Percentiles rank a stretch among this genome's conserved stretches.
phyloP scores from a whole-genome alignment of 2,113 vertebrate genomes.

The Myocastor coypus region DNA sequence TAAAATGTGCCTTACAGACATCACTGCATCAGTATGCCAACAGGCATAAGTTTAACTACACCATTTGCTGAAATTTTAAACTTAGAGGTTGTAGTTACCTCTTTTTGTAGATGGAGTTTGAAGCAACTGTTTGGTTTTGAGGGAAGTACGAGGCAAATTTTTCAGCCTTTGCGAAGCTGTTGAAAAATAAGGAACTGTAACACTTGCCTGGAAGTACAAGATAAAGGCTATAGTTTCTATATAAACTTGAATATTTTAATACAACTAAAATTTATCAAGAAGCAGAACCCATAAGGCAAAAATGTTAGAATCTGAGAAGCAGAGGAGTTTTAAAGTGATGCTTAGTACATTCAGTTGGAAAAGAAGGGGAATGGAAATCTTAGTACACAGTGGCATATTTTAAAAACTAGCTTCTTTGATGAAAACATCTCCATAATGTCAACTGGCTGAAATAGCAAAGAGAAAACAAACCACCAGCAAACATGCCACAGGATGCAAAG shows the following conservation, averaged over 20 bases:
- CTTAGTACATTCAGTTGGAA: constrained; percentile 82
- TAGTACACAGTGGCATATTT: constrained; percentile 76
- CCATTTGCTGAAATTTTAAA: constrained; percentile 80
- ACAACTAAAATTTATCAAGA: constrained; percentile 71
- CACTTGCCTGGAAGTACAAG: constrained; percentile 86
- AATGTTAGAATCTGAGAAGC: constrained; percentile 79
- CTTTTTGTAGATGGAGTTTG: constrained; percentile 94
- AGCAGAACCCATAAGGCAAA: constrained; percentile 65
- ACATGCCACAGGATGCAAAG: constrained; percentile 87
- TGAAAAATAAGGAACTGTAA: constrained; percentile 94
- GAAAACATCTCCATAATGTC: constrained; percentile 79
- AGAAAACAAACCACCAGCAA: constrained; percentile 86
- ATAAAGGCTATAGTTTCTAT: constrained; percentile 79
- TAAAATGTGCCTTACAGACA: constrained; percentile 49
- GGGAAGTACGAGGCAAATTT: constrained; percentile 93
- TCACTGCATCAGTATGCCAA: constrained; percentile 49
- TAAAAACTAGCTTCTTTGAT: constrained; percentile 79
- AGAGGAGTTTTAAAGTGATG: constrained; percentile 78
- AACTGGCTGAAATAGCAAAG: constrained; percentile 79
- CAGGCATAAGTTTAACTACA: constrained; percentile 73
- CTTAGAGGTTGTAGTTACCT: constrained; percentile 92
- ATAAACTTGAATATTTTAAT: constrained; percentile 75
- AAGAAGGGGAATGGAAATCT: constrained; percentile 80
- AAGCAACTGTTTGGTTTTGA: constrained; percentile 98
- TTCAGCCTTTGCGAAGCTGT: constrained; percentile 95